Conservation (phyloP, 92 coral and sea anemone species). For the Phymanthus crucifer region DNA sequence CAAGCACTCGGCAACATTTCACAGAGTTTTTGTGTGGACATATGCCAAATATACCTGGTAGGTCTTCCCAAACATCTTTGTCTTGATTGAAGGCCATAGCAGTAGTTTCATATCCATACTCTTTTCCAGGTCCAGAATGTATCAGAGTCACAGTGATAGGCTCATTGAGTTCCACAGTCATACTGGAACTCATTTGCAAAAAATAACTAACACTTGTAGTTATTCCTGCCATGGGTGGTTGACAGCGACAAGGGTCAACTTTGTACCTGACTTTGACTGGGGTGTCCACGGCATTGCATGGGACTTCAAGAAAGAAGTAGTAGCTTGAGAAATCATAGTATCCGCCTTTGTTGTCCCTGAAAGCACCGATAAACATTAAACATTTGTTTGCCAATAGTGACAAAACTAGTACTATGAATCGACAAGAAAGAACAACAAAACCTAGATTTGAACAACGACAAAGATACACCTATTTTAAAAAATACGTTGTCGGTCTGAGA, state of each 20-base stretch:
- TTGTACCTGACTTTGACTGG: background rate
- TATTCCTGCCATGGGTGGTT: slow-evolving; percentile 16
- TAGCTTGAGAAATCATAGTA: no score
- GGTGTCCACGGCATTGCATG: slow-evolving; percentile 23
- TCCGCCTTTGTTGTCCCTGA: no score
- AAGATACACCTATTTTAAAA: no score
- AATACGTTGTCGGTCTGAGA: no score
- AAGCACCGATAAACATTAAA: no score
- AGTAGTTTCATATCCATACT: slow-evolving; percentile 8
- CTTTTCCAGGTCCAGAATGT: slow-evolving; percentile 12
- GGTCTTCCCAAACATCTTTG: slow-evolving; percentile 6
- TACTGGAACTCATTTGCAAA: slow-evolving; percentile 15
- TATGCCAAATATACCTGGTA: background rate
- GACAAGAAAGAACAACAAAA: no score
- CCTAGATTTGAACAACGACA: no score
- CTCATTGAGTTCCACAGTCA: background rate
- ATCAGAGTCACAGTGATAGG: background rate
- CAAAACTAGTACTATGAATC: no score
- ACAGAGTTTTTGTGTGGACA: background rate
- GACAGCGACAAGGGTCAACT: slow-evolving; percentile 6
- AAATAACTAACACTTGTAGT: slow-evolving; percentile 39
- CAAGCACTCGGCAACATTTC: background rate
- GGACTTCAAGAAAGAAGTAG: slow-evolving; percentile 20
- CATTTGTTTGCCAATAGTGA: no score
- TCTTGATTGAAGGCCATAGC: slow-evolving; percentile 8